Percentiles rank a stretch among this genome's conserved stretches.
phyloP scores from a whole-genome alignment of 2,113 vertebrate genomes.

The Ophthalmotilapia sp. region DNA sequence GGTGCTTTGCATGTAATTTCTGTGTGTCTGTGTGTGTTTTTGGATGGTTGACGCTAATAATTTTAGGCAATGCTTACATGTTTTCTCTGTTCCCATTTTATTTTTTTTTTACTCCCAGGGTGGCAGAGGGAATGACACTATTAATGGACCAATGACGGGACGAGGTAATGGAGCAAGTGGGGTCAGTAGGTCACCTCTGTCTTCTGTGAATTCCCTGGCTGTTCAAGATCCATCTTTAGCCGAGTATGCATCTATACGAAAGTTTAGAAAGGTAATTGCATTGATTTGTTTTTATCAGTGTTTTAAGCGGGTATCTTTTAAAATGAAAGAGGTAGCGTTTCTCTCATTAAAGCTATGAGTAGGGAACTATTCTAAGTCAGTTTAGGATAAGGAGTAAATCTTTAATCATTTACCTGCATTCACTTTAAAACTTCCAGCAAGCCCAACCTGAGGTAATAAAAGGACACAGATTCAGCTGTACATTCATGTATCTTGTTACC shows the following conservation, averaged over 20 bases:
- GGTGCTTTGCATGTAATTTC: neutral
- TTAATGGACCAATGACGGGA: slow-evolving; percentile 23
- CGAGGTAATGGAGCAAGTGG: slow-evolving; percentile 32
- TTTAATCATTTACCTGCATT: neutral
- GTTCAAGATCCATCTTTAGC: slow-evolving; percentile 48
- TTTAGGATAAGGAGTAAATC: neutral
- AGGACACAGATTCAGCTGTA: neutral
- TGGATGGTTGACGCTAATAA: neutral
- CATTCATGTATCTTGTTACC: neutral
- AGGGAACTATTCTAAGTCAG: neutral
- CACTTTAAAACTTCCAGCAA: neutral
- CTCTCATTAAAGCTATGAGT: neutral
- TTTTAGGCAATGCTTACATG: neutral
- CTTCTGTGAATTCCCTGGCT: slow-evolving; percentile 49
- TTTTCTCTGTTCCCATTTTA: neutral
- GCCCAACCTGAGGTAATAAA: neutral
- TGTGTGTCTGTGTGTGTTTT: neutral
- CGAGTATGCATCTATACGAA: slow-evolving; percentile 70
- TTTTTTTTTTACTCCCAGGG: slow-evolving; percentile 8
- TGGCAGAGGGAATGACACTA: slow-evolving; percentile 45
- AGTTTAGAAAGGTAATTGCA: slow-evolving; percentile 63
- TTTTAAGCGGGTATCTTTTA: neutral
- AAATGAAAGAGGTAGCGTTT: neutral
- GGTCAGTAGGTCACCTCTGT: slow-evolving; percentile 37
- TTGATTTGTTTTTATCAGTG: neutral